Conservation (phyloP, 2,888 invertebrate genomes). For the Pollenia griseotomentosa region DNA sequence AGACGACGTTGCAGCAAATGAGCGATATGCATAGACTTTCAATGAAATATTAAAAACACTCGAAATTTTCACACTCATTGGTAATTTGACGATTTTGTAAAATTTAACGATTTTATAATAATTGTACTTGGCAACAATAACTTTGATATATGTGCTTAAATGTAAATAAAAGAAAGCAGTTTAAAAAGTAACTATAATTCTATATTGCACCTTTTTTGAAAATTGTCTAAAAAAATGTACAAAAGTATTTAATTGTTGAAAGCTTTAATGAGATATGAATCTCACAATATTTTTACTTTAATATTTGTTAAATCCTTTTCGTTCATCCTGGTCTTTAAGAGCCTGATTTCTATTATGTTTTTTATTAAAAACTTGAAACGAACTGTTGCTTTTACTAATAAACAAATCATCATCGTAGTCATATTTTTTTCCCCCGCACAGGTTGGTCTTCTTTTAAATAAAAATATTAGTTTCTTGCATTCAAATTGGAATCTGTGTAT, state of each 20-base stretch:
- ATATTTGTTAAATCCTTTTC: background rate
- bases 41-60: no score
- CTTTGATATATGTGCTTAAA: background rate
- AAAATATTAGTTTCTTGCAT: background rate
- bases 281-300: no score
- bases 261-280: no score
- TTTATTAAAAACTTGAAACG: conserved; percentile 36
- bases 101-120: no score
- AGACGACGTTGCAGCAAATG: no score
- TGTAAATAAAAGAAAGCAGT: background rate
- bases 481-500: background rate
- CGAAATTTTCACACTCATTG: no score
- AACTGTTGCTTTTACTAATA: conserved; percentile 58
- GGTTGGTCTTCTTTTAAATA: conserved; percentile 37
- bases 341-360: conserved; percentile 22
- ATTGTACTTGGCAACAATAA: no score
- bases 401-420: conserved; percentile 24
- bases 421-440: background rate
- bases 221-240: no score
- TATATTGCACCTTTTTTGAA: no score
- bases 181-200: background rate
- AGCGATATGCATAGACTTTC: no score
- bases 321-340: background rate
- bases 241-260: no score
- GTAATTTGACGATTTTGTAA: no score